Evolutionary conservation across 2,888 invertebrate species (phyloP).

Genomic region (Octonoba sinensis): DNA sequence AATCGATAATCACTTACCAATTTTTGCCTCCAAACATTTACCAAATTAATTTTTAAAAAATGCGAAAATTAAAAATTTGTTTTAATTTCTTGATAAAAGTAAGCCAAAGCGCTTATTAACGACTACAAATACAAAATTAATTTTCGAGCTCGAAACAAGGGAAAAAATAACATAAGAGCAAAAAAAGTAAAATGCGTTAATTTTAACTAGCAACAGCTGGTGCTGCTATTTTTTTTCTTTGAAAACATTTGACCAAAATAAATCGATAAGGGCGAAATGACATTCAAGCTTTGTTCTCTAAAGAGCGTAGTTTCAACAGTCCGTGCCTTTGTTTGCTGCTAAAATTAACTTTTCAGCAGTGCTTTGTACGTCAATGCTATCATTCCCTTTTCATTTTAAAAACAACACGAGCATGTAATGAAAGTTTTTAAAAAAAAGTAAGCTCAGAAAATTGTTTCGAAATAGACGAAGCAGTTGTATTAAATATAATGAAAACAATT

Average conservation of each 20-base stretch:
- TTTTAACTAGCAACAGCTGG: conserved; percentile 50
- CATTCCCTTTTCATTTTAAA: too few relatives aligned
- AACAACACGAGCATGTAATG: too few relatives aligned
- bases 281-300: conserved; percentile 42
- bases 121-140: conserved; percentile 42
- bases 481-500: conserved; percentile 45
- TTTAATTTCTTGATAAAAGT: conserved; percentile 13
- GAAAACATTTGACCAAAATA: conserved; percentile 23
- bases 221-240: neutral
- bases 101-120: conserved; percentile 38
- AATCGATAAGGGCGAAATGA: conserved; percentile 40
- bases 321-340: conserved; percentile 37
- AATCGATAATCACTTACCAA: too few relatives aligned
- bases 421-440: conserved; percentile 2
- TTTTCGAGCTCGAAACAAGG: conserved; percentile 31
- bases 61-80: neutral
- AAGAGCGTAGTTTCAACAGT: conserved; percentile 29
- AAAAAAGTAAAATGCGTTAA: conserved; percentile 31
- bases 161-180: conserved; percentile 6
- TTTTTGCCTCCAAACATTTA: too few relatives aligned
- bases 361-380: too few relatives aligned
- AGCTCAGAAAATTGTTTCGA: conserved; percentile 10
- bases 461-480: conserved; percentile 23
- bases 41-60: too few relatives aligned
- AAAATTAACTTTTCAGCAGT: conserved; percentile 36